Conservation (phyloP, 2,797 vertebrate genomes). For the Staurois parvus region DNA sequence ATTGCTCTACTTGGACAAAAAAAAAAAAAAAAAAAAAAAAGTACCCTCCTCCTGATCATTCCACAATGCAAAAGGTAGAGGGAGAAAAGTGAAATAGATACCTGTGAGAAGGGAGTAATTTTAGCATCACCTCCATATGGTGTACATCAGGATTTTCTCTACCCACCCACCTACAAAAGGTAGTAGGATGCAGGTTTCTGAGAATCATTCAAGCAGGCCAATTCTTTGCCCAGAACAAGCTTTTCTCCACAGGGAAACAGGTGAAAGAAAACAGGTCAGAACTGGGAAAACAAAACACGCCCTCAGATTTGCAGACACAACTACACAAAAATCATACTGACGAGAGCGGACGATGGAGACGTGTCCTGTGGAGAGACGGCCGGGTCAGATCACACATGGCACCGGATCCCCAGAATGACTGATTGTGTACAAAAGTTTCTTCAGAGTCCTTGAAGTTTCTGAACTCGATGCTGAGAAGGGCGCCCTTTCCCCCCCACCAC, state of each 20-base stretch:
- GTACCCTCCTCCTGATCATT: constrained; percentile 21
- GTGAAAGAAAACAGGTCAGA: constrained; percentile 61
- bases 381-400: constrained; percentile 29
- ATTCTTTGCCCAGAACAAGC: constrained; percentile 56
- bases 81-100: constrained; percentile 62
- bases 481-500: too few relatives aligned
- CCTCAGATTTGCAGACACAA: constrained; percentile 53
- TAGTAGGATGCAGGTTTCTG: constrained; percentile 51
- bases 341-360: constrained; percentile 28
- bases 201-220: constrained; percentile 51
- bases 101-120: constrained; percentile 56
- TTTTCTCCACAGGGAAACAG: constrained; percentile 62
- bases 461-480: neutral
- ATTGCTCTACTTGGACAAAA: constrained; percentile 5
- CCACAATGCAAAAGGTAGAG: constrained; percentile 49
- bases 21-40: constrained; percentile 7
- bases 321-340: constrained; percentile 54
- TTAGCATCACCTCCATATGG: constrained; percentile 57
- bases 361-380: constrained; percentile 51
- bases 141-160: constrained; percentile 60
- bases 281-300: constrained; percentile 60
- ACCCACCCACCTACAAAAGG: constrained; percentile 61
- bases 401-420: constrained; percentile 39
- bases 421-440: constrained; percentile 9
- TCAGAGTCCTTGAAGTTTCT: constrained; percentile 13